phyloP scores from a whole-genome alignment of 2,888 invertebrate species.

The Lamproptera curius region DNA sequence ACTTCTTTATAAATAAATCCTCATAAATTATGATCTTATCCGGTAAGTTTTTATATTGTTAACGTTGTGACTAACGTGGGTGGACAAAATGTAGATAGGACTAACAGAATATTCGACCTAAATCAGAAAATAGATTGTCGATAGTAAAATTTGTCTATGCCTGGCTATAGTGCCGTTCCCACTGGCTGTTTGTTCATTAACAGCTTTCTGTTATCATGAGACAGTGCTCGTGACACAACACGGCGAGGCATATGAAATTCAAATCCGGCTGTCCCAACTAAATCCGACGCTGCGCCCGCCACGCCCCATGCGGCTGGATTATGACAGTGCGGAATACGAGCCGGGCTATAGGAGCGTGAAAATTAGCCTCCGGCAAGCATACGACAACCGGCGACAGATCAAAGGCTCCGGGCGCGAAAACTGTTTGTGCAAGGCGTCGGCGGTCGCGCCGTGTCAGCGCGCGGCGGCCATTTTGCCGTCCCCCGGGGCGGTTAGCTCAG shows the following conservation, averaged over 20 bases:
- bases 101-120: too few species aligned
- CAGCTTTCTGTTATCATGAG: too few species aligned
- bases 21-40: too few species aligned
- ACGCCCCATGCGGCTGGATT: conserved; percentile 1
- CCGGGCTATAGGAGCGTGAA: conserved; percentile 16
- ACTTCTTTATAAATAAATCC: too few species aligned
- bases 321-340: conserved; percentile 7
- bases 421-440: conserved; percentile 36
- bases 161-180: not conserved
- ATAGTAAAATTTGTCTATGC: not conserved
- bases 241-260: too few species aligned
- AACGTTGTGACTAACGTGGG: too few species aligned
- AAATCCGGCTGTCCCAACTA: not conserved
- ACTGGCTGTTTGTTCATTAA: not conserved
- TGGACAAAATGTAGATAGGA: too few species aligned
- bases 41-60: too few species aligned
- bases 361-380: conserved; percentile 29
- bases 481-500: too few species aligned
- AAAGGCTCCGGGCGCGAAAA: conserved; percentile 42
- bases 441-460: not conserved
- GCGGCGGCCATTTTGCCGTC: not conserved
- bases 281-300: conserved; percentile 18
- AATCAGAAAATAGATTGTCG: too few species aligned
- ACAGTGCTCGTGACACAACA: too few species aligned
- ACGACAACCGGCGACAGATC: conserved; percentile 43